phyloP scores from a whole-genome alignment of 2,113 vertebrate genomes.

The Pseudopipra pipra region DNA sequence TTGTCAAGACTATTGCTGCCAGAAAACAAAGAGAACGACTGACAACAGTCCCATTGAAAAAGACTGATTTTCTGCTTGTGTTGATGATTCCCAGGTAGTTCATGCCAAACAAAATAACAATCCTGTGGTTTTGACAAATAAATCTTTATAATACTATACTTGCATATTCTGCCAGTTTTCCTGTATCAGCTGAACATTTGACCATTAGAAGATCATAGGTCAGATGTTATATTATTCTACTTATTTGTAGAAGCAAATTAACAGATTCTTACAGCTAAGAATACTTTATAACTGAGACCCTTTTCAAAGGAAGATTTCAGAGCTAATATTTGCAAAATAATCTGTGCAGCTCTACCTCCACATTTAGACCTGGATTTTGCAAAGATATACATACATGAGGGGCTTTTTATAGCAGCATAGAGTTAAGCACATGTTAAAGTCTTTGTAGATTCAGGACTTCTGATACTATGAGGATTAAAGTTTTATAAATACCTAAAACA shows the following conservation, averaged over 20 bases:
- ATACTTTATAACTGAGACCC: background rate
- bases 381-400: background rate
- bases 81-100: background rate
- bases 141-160: background rate
- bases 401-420: background rate
- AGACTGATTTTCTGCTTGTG: background rate
- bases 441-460: background rate
- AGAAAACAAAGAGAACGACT: background rate
- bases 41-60: background rate
- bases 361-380: background rate
- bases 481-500: conserved; percentile 42
- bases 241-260: background rate
- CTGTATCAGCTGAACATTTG: background rate
- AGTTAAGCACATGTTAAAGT: conserved; percentile 26
- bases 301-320: background rate
- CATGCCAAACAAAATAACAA: background rate
- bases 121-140: background rate
- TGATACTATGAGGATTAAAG: conserved; percentile 1
- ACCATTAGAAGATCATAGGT: background rate
- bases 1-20: background rate
- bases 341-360: background rate
- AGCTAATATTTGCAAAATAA: background rate
- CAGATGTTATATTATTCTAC: background rate
- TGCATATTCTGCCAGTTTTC: background rate
- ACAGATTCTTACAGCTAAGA: background rate